These are phyloP conservation scores for Trichogramma evanescens DNA, from an alignment of 2,888 invertebrate species.

Conservation along the genomic window DNA sequence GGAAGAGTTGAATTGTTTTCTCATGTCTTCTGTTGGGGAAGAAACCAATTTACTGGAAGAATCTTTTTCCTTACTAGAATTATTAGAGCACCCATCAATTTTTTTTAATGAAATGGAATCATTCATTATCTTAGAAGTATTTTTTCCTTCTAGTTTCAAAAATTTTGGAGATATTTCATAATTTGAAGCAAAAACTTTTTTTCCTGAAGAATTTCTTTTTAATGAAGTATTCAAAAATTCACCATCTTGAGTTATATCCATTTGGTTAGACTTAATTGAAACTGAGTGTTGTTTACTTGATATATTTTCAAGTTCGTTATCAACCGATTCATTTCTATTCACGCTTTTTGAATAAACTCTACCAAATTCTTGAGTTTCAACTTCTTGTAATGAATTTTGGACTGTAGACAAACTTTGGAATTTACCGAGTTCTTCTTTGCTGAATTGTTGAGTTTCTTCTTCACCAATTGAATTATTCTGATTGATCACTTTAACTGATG, in stretches of 20 bases:
- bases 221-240: background rate
- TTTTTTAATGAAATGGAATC: background rate
- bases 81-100: background rate
- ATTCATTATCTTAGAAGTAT: background rate
- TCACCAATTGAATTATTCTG: background rate
- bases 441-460: background rate
- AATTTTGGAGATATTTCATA: background rate
- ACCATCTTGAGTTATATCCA: background rate
- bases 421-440: background rate
- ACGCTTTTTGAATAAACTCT: background rate
- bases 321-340: background rate
- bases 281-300: background rate
- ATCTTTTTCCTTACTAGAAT: background rate
- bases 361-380: constrained; percentile 1
- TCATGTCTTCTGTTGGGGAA: too few species aligned
- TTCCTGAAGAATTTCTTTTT: background rate
- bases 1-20: background rate
- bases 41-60: too few species aligned
- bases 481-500: background rate
- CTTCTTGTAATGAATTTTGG: background rate
- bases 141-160: background rate
- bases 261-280: background rate
- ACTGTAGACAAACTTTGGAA: background rate
- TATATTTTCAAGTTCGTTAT: background rate
- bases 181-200: background rate